Evolutionary conservation across 2,797 vertebrate genomes (phyloP).

Genomic region (Apodemus agrarius): DNA sequence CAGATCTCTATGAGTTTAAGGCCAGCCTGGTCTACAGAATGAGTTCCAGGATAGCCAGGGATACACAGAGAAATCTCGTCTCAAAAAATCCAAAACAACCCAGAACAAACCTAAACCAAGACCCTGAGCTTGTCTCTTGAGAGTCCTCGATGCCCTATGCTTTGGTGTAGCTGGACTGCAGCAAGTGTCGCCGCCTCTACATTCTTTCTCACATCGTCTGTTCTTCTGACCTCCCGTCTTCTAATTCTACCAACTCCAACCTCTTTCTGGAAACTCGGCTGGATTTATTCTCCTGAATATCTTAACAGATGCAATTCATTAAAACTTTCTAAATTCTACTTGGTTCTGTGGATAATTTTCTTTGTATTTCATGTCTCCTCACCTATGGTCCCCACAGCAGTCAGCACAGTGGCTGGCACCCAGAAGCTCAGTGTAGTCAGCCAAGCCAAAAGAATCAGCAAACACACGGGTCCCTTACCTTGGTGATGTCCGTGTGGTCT

Average conservation of each 20-base stretch:
- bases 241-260: neutral
- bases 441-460: neutral
- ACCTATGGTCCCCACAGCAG: neutral
- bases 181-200: neutral
- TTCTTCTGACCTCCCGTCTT: neutral
- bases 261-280: neutral
- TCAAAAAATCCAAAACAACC: neutral
- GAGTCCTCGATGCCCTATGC: neutral
- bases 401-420: neutral
- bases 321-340: constrained; percentile 30
- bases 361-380: constrained; percentile 9
- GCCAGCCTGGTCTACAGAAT: neutral
- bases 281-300: neutral
- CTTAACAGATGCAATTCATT: neutral
- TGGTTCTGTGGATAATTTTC: neutral
- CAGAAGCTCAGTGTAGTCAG: neutral
- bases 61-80: neutral
- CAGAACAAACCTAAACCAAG: neutral
- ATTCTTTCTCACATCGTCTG: neutral
- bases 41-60: neutral
- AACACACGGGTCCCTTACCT: constrained; percentile 71
- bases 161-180: too few species aligned
- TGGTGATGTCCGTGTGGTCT: constrained; percentile 83
- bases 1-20: neutral
- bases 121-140: neutral